Evolutionary conservation across 2,888 invertebrate species (phyloP).

Genomic region (Apantesis nais): DNA sequence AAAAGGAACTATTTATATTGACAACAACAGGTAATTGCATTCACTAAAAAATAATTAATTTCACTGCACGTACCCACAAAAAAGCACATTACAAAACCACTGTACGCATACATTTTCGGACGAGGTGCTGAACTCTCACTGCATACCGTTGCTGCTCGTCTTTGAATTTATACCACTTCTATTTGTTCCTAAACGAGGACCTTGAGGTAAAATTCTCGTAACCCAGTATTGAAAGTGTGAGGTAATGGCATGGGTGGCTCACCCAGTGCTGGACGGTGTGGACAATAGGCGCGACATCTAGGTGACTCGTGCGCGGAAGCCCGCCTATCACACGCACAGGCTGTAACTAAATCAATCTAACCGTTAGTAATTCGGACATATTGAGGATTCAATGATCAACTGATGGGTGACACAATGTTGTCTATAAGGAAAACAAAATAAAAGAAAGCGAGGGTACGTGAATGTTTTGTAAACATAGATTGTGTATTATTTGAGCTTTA

Average conservation of each 20-base stretch:
- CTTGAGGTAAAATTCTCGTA: slow-evolving; percentile 85
- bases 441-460: slow-evolving; percentile 17
- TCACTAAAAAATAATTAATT: slow-evolving; percentile 36
- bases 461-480: background rate
- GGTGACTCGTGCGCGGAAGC: slow-evolving; percentile 77
- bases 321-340: slow-evolving; percentile 70
- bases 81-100: slow-evolving; percentile 70
- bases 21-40: slow-evolving; percentile 24
- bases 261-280: slow-evolving; percentile 73
- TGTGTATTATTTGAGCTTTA: background rate
- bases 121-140: slow-evolving; percentile 74
- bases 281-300: slow-evolving; percentile 85
- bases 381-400: background rate
- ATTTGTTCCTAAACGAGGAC: slow-evolving; percentile 82
- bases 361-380: background rate
- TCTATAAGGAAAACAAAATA: slow-evolving; percentile 8
- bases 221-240: slow-evolving; percentile 85
- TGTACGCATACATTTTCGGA: slow-evolving; percentile 76
- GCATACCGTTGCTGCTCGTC: slow-evolving; percentile 75
- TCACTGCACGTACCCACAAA: slow-evolving; percentile 76
- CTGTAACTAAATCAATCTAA: slow-evolving; percentile 51
- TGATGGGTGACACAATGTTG: background rate
- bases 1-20: slow-evolving; percentile 28
- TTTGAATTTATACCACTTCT: slow-evolving; percentile 82
- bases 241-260: slow-evolving; percentile 80